Percentiles rank a stretch among this genome's conserved stretches.
phyloP scores from a whole-genome alignment of 2,888 invertebrate genomes.

The Minunthozetes semirufus region DNA sequence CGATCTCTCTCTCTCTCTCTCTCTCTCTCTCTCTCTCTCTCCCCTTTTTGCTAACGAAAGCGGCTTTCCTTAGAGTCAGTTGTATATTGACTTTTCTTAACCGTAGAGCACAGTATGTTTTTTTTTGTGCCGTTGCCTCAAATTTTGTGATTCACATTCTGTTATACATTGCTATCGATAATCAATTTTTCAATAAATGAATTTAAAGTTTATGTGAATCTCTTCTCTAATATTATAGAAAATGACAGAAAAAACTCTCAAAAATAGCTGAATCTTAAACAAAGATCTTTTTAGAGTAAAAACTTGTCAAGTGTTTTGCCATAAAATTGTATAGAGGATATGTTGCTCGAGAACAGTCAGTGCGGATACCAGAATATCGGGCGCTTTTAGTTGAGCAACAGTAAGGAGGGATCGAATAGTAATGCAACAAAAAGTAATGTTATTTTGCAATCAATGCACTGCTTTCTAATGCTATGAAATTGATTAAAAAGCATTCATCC shows the following conservation, averaged over 20 bases:
- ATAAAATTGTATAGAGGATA: not conserved
- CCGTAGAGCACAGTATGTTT: not conserved
- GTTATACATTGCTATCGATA: not conserved
- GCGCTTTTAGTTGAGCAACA: not conserved
- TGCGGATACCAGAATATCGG: not conserved
- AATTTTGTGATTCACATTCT: not conserved
- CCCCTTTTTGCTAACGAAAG: not conserved
- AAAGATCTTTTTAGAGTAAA: not conserved
- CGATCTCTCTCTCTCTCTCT: not conserved
- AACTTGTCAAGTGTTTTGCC: not conserved
- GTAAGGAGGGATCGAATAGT: conserved; percentile 10
- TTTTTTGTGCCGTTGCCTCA: too few species aligned
- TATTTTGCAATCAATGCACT: conserved; percentile 27
- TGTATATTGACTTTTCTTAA: not conserved
- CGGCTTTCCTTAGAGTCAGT: not conserved
- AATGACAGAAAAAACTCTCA: not conserved
- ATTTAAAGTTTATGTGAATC: conserved; percentile 18
- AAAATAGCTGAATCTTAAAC: not conserved
- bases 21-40: conserved; percentile 7
- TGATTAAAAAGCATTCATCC: conserved; percentile 28
- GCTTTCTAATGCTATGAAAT: conserved; percentile 21
- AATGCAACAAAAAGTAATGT: conserved; percentile 10
- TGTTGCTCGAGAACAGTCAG: too few species aligned
- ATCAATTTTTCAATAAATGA: conserved; percentile 18
- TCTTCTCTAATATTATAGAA: not conserved